Evolutionary conservation across 2,797 vertebrate species (phyloP).

Genomic region (Pseudochirops cupreus): DNA sequence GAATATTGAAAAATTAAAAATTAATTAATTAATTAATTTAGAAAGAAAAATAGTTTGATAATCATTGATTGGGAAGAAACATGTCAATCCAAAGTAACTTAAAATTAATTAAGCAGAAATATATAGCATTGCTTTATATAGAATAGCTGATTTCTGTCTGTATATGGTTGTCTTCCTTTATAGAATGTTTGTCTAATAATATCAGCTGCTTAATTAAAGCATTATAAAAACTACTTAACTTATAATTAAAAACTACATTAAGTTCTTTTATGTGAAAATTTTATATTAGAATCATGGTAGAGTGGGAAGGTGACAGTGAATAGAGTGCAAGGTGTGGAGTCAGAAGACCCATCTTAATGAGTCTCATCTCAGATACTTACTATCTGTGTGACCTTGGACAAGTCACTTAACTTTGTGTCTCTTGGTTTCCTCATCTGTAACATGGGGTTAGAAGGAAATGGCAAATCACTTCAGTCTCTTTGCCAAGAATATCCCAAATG

Average conservation of each 20-base stretch:
- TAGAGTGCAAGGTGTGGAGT: not conserved
- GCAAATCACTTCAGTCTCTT: not conserved
- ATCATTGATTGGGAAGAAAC: too few relatives aligned
- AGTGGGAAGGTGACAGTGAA: too few relatives aligned
- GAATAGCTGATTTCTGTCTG: not conserved
- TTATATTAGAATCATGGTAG: not conserved
- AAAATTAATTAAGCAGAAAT: too few relatives aligned
- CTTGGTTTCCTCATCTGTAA: not conserved
- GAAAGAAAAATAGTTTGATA: too few relatives aligned
- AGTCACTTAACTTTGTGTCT: not conserved
- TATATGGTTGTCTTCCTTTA: not conserved
- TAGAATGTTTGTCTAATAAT: not conserved
- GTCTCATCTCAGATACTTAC: not conserved
- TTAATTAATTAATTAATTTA: too few relatives aligned
- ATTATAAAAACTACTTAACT: not conserved
- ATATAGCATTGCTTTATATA: not conserved
- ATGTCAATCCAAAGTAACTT: too few relatives aligned
- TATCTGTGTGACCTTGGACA: not conserved
- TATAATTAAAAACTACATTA: too few relatives aligned
- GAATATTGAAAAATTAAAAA: too few relatives aligned
- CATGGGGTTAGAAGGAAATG: not conserved
- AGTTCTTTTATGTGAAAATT: not conserved
- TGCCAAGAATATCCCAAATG: not conserved
- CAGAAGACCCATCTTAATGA: not conserved
- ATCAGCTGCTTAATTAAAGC: not conserved